Evolutionary conservation across 2,797 vertebrate genomes (phyloP).

Genomic region (Anguilla obscura): DNA sequence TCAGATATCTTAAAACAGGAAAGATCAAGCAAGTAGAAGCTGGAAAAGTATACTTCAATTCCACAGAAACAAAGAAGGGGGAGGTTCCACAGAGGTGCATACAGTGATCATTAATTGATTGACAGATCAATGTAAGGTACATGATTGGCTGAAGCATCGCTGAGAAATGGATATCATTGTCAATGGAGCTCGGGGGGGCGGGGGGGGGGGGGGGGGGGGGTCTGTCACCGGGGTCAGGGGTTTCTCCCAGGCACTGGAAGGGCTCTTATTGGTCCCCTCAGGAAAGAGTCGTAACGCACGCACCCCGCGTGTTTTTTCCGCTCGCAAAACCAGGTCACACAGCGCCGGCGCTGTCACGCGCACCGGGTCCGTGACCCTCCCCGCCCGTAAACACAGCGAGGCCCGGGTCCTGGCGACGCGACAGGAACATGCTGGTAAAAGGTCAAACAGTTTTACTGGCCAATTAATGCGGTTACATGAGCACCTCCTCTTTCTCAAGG

Average conservation of each 20-base stretch:
- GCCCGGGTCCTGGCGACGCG: conserved; percentile 31
- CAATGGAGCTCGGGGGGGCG: not conserved
- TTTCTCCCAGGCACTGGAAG: not conserved
- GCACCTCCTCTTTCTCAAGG: conserved; percentile 47
- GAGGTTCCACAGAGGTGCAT: not conserved
- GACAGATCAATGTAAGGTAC: too few species aligned
- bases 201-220: not conserved
- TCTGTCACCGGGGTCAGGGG: not conserved
- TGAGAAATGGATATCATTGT: not conserved
- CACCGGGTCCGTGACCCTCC: conserved; percentile 33
- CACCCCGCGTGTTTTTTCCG: conserved; percentile 39
- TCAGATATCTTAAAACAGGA: too few species aligned
- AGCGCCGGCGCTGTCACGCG: conserved; percentile 40
- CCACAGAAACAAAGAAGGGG: too few species aligned
- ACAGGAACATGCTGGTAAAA: conserved; percentile 41
- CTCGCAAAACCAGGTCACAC: conserved; percentile 18
- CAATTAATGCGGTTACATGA: conserved; percentile 55
- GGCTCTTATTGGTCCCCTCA: conserved; percentile 28
- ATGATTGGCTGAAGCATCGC: too few species aligned
- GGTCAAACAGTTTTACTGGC: conserved; percentile 49
- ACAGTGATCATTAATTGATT: too few species aligned
- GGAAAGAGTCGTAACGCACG: not conserved
- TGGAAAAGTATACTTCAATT: too few species aligned
- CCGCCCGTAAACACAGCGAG: conserved; percentile 32
- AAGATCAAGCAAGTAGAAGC: too few species aligned